These are phyloP conservation scores for Drosophila ochracea DNA, from an alignment of 2,888 invertebrate species.

Conservation along the genomic window DNA sequence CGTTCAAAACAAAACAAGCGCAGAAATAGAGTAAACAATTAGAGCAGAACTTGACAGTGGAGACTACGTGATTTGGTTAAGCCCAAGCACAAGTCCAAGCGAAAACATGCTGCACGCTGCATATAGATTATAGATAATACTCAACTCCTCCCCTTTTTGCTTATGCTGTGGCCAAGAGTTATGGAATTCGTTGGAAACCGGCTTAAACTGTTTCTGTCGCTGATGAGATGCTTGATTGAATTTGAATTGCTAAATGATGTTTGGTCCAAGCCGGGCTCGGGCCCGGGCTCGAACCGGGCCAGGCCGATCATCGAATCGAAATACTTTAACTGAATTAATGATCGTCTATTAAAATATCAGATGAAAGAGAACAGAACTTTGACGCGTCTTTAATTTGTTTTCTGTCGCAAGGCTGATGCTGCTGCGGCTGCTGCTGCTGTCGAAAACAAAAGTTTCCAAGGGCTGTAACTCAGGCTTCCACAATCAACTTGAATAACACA, in stretches of 20 bases:
- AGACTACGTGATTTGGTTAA: conserved; percentile 69
- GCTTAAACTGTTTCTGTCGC: conserved; percentile 32
- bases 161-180: conserved; percentile 35
- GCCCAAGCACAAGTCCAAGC: conserved; percentile 25
- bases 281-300: conserved; percentile 10
- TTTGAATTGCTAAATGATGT: conserved; percentile 76
- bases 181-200: conserved; percentile 45
- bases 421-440: neutral
- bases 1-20: conserved; percentile 66
- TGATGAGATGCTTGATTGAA: conserved; percentile 65
- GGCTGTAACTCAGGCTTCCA: conserved; percentile 26
- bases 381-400: conserved; percentile 43
- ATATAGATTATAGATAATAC: conserved; percentile 18
- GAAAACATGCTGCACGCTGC: conserved; percentile 1
- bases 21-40: conserved; percentile 72
- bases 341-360: conserved; percentile 48
- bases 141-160: neutral
- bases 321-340: conserved; percentile 72
- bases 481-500: conserved; percentile 31
- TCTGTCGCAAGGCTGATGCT: conserved; percentile 49
- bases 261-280: neutral
- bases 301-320: conserved; percentile 57
- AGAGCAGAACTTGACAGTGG: conserved; percentile 61
- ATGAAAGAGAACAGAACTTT: conserved; percentile 50
- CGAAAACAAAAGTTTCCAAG: conserved; percentile 61